A percentile compares a stretch with the other conserved stretches of the same genome.
Evolutionary conservation across 2,113 vertebrate genomes (phyloP).

Genomic region (Tychaedon coryphoeus): DNA sequence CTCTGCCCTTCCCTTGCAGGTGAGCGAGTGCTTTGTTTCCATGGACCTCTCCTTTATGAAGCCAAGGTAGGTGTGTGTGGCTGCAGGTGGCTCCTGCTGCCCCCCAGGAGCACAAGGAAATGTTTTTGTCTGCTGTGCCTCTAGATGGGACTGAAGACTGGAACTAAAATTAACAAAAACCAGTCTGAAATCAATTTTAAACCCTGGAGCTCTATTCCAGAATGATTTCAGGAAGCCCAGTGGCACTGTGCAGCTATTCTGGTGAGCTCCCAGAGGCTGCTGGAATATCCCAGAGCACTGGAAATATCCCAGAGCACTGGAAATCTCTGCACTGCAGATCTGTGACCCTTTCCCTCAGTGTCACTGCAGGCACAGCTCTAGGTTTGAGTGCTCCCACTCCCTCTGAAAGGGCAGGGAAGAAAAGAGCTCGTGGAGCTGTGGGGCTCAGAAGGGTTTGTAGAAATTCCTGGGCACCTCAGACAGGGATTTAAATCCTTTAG

Average conservation of each 20-base stretch:
- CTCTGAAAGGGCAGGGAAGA: not conserved
- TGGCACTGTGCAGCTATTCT: not conserved
- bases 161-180: not conserved
- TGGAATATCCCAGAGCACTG: not conserved
- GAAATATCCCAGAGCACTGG: not conserved
- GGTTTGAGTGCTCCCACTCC: not conserved
- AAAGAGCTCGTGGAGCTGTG: not conserved
- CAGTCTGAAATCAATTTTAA: not conserved
- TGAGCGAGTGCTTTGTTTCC: constrained; percentile 99
- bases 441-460: not conserved
- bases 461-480: not conserved
- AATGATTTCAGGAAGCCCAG: not conserved
- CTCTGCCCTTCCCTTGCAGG: constrained; percentile 72
- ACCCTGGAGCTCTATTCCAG: not conserved
- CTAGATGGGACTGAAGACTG: not conserved
- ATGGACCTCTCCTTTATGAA: constrained; percentile 99
- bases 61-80: constrained; percentile 86
- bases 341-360: not conserved
- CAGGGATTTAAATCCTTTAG: not conserved
- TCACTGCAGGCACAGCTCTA: not conserved
- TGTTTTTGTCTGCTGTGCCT: not conserved
- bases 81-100: not conserved
- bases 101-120: not conserved
- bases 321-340: not conserved
- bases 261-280: not conserved